Evolutionary conservation across 2,888 invertebrate species (phyloP), one percentile per base, ranked within the genome.

Genomic region (Perizoma flavofasciatum): DNA sequence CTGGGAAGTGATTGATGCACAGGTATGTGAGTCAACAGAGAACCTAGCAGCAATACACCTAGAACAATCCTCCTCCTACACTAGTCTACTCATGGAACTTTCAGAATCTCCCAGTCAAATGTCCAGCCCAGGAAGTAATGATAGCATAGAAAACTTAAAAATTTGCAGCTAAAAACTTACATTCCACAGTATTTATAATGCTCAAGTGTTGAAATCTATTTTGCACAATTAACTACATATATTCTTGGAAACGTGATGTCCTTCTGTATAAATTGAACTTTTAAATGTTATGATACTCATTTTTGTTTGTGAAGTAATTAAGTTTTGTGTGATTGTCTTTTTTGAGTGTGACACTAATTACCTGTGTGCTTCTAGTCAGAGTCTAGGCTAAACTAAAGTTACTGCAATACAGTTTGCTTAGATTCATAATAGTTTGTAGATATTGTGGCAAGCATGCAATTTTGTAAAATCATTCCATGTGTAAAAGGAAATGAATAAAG

Each of bases 1-100:
- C 93, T 98, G 98, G 98, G 98, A 98, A 93, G 98, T 98, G 66
- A 98, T 99, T 83, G 98, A 98, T 92, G 98, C 98, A 56, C 97
- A 97, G 96, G 97, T 97, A 95, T 90, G 92, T 92, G 88, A 88
- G 73, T 89, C 94, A 32, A 87, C 88, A 59, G 91, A 92, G 75
- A 94, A 92, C 79, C 87, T 91, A 74, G 75, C 85, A 43, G 83
- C 84, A 53, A 79, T 89, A 69, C 82, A 84, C 73, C 77, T 90
- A 63, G 85, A 89, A 72, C 82, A 79, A 66, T 88, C 90, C 56
- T 86, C 90, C 40, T 91, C 90, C 10, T 89, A 86, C 77, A 87
- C 83, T 88, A 91, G 89, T 74, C 74, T 90, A 64, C 68, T 86
- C 55, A 82, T 88, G 81, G 89, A 89, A 70, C 72, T 89, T 50